phyloP scores from a whole-genome alignment of 2,797 vertebrate species.

The Poecilia gillii region DNA sequence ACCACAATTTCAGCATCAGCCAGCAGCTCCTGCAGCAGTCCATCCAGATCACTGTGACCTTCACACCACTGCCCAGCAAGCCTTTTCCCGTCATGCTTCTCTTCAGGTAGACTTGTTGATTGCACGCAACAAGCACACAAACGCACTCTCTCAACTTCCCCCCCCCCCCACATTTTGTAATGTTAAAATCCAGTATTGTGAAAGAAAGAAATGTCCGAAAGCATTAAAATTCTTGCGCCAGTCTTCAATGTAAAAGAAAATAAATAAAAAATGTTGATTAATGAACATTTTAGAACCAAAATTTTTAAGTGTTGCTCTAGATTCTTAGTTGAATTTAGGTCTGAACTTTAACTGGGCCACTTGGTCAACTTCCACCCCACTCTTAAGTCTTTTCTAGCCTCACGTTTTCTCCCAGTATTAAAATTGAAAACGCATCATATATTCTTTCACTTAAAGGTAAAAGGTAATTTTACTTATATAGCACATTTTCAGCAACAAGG shows the following conservation, averaged over 20 bases:
- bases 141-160: neutral
- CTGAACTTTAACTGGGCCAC: neutral
- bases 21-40: conserved; percentile 70
- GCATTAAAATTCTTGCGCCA: neutral
- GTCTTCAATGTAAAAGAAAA: neutral
- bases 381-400: neutral
- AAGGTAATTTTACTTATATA: too few species aligned
- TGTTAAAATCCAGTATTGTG: neutral
- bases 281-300: neutral
- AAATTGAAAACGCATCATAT: neutral
- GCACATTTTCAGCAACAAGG: too few species aligned
- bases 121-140: neutral
- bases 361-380: neutral
- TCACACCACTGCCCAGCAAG: conserved; percentile 53
- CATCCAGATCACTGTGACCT: conserved; percentile 77
- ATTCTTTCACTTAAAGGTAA: neutral
- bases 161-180: neutral
- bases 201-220: neutral
- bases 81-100: conserved; percentile 84
- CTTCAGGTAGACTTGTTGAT: conserved; percentile 77
- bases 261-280: neutral
- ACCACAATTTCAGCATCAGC: conserved; percentile 81
- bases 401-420: neutral
- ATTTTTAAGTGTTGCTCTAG: neutral
- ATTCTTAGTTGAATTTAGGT: neutral